These are phyloP conservation scores for Aythya fuligula DNA, from an alignment of 2,797 vertebrate genomes.

Conservation along the genomic window DNA sequence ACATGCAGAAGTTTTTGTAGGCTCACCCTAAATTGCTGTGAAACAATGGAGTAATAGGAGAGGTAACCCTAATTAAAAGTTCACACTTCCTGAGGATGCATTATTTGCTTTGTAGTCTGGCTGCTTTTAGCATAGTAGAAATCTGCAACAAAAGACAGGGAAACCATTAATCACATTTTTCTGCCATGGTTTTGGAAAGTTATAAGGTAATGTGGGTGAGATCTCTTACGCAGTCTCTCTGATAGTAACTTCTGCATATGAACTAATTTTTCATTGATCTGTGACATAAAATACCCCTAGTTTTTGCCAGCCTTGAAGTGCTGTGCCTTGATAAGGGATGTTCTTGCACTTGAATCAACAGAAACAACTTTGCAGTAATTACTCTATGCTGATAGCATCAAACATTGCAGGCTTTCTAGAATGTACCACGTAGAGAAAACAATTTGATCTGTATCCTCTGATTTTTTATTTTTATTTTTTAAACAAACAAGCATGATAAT, in stretches of 20 bases:
- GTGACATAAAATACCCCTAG: not conserved
- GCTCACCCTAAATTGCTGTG: not conserved
- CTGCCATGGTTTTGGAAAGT: not conserved
- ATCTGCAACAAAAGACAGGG: not conserved
- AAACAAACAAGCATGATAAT: not conserved
- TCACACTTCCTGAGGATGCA: not conserved
- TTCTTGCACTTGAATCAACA: not conserved
- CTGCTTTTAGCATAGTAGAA: not conserved
- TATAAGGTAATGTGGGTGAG: not conserved
- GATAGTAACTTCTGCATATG: not conserved
- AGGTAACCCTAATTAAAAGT: not conserved
- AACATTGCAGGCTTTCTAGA: not conserved
- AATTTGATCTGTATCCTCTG: not conserved
- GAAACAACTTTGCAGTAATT: not conserved
- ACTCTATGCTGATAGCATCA: rapidly evolving
- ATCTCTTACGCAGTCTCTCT: not conserved
- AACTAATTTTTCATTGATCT: not conserved
- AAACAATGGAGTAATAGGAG: not conserved
- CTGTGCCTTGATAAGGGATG: not conserved
- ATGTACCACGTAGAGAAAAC: not conserved
- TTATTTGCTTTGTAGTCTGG: not conserved
- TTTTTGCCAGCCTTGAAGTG: not conserved
- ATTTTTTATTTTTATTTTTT: not conserved
- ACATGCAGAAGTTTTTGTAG: not conserved
- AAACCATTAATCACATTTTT: not conserved